phyloP scores from a whole-genome alignment of 1,140 invertebrate species.

The Procambarus virginalis region DNA sequence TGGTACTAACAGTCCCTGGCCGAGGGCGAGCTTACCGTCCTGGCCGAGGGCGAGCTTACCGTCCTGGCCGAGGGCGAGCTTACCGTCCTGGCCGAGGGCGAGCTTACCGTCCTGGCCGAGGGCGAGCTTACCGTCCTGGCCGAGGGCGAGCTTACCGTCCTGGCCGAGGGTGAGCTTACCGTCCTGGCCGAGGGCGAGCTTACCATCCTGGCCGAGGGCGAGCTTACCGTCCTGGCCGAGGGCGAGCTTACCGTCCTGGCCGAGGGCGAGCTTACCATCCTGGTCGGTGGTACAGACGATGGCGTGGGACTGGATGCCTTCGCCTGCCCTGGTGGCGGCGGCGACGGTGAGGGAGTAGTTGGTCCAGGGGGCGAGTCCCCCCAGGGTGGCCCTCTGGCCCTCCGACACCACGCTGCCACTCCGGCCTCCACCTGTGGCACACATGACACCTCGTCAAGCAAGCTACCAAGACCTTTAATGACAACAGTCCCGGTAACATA shows the following conservation, averaged over 20 bases:
- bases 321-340: constrained; percentile 95
- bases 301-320: constrained; percentile 90
- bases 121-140: neutral
- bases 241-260: too few species aligned
- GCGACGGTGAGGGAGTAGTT: constrained; percentile 98
- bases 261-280: constrained; percentile 81
- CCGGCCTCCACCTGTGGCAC: neutral
- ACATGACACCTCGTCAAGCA: neutral
- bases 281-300: constrained; percentile 96
- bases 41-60: too few species aligned
- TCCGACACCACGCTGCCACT: constrained; percentile 35
- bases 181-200: too few species aligned
- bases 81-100: too few species aligned
- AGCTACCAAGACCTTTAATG: too few species aligned
- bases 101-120: too few species aligned
- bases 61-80: too few species aligned
- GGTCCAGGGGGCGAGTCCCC: constrained; percentile 93
- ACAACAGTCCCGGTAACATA: too few species aligned
- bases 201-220: too few species aligned
- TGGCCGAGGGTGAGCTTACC: neutral
- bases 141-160: neutral
- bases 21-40: too few species aligned
- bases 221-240: too few species aligned
- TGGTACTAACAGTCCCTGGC: too few species aligned
- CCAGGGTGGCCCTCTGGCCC: constrained; percentile 90